Conservation (phyloP, 2,888 invertebrate genomes). For the Eretmocerus hayati region DNA sequence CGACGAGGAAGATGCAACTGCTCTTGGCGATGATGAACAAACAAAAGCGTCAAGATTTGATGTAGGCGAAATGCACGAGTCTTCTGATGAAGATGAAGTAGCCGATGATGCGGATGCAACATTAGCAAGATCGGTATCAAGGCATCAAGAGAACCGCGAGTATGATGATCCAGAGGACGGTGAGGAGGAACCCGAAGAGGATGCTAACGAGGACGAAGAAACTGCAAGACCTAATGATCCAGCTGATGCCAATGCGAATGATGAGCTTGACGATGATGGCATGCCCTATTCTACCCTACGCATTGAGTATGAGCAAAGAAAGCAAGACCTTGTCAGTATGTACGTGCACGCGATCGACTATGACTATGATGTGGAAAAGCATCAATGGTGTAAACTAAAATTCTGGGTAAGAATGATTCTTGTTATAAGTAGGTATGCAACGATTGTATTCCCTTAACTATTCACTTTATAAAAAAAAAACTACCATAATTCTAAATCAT, state of each 20-base stretch:
- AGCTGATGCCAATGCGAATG: constrained; percentile 43
- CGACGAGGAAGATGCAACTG: constrained; percentile 47
- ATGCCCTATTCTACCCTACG: background rate
- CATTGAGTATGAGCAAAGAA: constrained; percentile 21
- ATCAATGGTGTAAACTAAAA: constrained; percentile 78
- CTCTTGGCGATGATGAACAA: constrained; percentile 12
- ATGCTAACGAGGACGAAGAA: constrained; percentile 29
- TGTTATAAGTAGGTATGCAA: background rate
- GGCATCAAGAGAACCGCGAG: constrained; percentile 50
- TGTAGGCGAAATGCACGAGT: constrained; percentile 47
- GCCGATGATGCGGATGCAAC: constrained; percentile 52
- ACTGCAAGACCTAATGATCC: constrained; percentile 45
- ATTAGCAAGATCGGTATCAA: constrained; percentile 32
- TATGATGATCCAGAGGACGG: constrained; percentile 51
- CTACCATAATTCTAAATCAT: background rate
- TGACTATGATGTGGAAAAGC: constrained; percentile 66
- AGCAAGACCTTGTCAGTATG: constrained; percentile 44
- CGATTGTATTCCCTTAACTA: background rate
- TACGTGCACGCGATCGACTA: constrained; percentile 56
- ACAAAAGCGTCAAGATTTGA: constrained; percentile 17
- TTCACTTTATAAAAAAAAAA: too few relatives aligned
- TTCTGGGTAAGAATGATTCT: constrained; percentile 59
- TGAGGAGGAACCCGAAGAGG: constrained; percentile 44
- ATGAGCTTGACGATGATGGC: constrained; percentile 41
- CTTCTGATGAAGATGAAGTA: constrained; percentile 63